Conservation (phyloP, 1,140 invertebrate species). For the Drosophila fuyamai region DNA sequence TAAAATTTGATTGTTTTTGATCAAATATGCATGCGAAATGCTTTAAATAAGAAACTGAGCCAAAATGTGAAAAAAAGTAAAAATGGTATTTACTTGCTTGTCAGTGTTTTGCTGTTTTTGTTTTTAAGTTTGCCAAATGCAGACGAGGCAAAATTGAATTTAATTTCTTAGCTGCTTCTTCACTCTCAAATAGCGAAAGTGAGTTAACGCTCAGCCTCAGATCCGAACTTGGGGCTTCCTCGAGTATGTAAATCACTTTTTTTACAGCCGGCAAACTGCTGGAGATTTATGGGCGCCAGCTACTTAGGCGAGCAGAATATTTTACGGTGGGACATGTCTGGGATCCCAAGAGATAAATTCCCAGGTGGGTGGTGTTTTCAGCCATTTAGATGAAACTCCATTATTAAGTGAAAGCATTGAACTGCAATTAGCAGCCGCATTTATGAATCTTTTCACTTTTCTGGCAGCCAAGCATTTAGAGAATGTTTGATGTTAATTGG, state of each 20-base stretch:
- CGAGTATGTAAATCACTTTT: slow-evolving; percentile 50
- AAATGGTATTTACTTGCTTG: slow-evolving; percentile 28
- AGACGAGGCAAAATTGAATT: slow-evolving; percentile 42
- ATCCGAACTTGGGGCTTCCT: slow-evolving; percentile 35
- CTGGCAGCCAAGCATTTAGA: slow-evolving; percentile 10
- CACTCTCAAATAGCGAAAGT: slow-evolving; percentile 36
- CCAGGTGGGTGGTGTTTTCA: slow-evolving; percentile 31
- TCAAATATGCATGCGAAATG: slow-evolving; percentile 48
- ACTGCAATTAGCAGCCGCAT: slow-evolving; percentile 28
- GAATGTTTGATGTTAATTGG: slow-evolving; percentile 3
- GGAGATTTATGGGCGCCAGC: slow-evolving; percentile 44
- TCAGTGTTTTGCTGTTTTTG: slow-evolving; percentile 10
- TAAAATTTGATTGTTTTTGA: slow-evolving; percentile 49
- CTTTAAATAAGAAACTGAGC: slow-evolving; percentile 28
- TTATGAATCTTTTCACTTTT: slow-evolving; percentile 34
- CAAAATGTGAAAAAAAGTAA: slow-evolving; percentile 13
- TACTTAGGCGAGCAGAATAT: slow-evolving; percentile 51
- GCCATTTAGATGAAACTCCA: neutral
- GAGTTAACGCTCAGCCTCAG: slow-evolving; percentile 23
- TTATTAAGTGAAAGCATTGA: slow-evolving; percentile 32
- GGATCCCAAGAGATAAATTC: slow-evolving; percentile 23
- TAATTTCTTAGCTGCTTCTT: slow-evolving; percentile 31
- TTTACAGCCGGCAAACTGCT: slow-evolving; percentile 33
- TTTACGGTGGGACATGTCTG: slow-evolving; percentile 40
- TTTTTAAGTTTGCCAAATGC: slow-evolving; percentile 36